These are phyloP conservation scores for Pseudomyrmex dendroicus DNA, from an alignment of 1,140 invertebrate species.

Conservation along the genomic window DNA sequence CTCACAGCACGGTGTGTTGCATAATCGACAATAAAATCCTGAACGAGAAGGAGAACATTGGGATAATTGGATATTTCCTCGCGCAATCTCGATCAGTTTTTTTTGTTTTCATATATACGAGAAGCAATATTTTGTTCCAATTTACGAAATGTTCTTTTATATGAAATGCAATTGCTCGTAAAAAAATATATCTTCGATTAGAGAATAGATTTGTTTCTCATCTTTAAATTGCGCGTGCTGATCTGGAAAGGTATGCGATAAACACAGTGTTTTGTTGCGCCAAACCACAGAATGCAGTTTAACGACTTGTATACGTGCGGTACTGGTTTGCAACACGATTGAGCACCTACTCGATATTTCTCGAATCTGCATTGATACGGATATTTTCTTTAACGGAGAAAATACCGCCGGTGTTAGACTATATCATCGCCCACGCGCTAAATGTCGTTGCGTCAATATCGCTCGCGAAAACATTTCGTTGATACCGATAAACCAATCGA, in stretches of 20 bases:
- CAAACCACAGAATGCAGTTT: slow-evolving; percentile 19
- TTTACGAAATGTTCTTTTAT: background rate
- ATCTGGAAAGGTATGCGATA: background rate
- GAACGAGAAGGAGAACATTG: background rate
- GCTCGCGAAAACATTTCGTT: background rate
- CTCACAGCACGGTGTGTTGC: slow-evolving; percentile 13
- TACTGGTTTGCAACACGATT: background rate
- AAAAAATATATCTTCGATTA: background rate
- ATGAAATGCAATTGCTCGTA: background rate
- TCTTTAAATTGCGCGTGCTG: background rate
- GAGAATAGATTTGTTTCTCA: background rate
- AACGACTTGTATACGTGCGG: background rate
- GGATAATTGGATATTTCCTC: slow-evolving; percentile 11
- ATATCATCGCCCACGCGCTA: too few relatives aligned
- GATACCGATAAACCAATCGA: background rate
- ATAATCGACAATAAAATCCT: slow-evolving; percentile 31
- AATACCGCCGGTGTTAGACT: background rate
- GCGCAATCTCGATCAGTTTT: background rate
- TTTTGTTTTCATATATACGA: too few relatives aligned
- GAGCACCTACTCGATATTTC: background rate
- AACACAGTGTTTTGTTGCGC: slow-evolving; percentile 17
- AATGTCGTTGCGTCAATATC: background rate
- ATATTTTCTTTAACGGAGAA: slow-evolving; percentile 8
- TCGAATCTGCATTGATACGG: background rate
- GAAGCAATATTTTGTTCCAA: background rate